Base-by-base conservation (phyloP, 2,113 vertebrate genomes). In the Pyxicephalus adspersus region DNA sequence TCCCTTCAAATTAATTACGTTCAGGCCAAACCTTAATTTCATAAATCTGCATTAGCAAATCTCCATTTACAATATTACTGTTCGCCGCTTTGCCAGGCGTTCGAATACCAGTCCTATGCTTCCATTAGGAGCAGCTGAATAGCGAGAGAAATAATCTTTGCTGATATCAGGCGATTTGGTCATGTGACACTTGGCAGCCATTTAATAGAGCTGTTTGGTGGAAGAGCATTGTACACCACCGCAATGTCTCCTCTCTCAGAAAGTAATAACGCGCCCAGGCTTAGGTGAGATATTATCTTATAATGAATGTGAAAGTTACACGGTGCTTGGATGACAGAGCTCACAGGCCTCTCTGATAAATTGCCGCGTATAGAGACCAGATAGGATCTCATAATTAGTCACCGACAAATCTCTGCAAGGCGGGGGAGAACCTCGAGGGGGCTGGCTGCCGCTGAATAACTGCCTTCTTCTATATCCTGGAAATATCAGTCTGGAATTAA, bases 201-300 rank as follows among this genome's bases (percentile, higher is more conserved):
- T 65, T 51, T 77, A 77, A 77, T 77, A 67, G 50, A 77, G 76
- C 76, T 66, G 50, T 77, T 55, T 51, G 2, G 45, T 51, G 7
- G 38, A 45, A 15, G 16, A 57, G 76, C 28, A 67, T 7, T 29
- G 64, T 18, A 66, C 63, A 34, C n/a, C 22, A 15, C 25, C 4
- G 20, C 22, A 8, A 50, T 51, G 23, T 16, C 18, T 34, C 51
- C 76, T 68, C 28, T 78, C 64, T 16, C 23, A 25, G 29, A 55
- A 65, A 64, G 25, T 68, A 68, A 58, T 68, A 57, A 68, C n/a
- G 54, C 11, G 26, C 20, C 55, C 34, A 45, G 31, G 26, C 63
- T n/a, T 22, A 66, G 76, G 66, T 63, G 58, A 80, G 78, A 72
- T 80, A 45, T 63, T 64, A 72, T 80, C 78, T 31, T 11, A 17